These are phyloP conservation scores for Moxostoma hubbsi DNA, from an alignment of 2,797 vertebrate species.

Conservation along the genomic window DNA sequence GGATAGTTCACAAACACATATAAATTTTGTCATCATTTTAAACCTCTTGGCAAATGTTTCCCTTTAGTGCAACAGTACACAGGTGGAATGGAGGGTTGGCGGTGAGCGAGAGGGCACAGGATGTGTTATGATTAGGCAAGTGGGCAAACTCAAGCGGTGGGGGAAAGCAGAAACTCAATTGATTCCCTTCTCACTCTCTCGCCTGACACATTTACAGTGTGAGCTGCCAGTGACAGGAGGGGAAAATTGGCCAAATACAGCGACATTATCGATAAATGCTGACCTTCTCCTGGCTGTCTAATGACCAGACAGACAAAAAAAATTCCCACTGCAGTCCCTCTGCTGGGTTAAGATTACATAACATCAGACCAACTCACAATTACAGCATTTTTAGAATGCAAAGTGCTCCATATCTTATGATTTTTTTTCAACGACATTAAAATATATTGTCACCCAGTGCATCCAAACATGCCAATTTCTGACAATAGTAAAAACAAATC, in stretches of 20 bases:
- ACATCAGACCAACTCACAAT: conserved; percentile 34
- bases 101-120: conserved; percentile 1
- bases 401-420: conserved; percentile 30
- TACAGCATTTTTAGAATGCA: conserved; percentile 43
- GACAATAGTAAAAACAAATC: not conserved
- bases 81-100: conserved; percentile 2
- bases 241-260: conserved; percentile 70
- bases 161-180: conserved; percentile 46
- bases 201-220: conserved; percentile 41
- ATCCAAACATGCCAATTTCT: conserved; percentile 1
- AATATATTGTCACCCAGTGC: not conserved
- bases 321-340: conserved; percentile 27
- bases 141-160: conserved; percentile 55
- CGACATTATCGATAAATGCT: conserved; percentile 70
- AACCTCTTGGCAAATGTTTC: not conserved
- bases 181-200: conserved; percentile 51
- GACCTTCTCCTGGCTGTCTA: conserved; percentile 69
- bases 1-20: no score
- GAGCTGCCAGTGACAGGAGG: conserved; percentile 52
- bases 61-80: not conserved
- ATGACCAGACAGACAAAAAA: conserved; percentile 36
- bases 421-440: conserved; percentile 17
- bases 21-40: no score
- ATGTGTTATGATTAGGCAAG: conserved; percentile 45
- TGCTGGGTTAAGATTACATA: conserved; percentile 46